These are phyloP conservation scores for Drosophila watanabei DNA, from an alignment of 1,140 invertebrate species.

Conservation along the genomic window DNA sequence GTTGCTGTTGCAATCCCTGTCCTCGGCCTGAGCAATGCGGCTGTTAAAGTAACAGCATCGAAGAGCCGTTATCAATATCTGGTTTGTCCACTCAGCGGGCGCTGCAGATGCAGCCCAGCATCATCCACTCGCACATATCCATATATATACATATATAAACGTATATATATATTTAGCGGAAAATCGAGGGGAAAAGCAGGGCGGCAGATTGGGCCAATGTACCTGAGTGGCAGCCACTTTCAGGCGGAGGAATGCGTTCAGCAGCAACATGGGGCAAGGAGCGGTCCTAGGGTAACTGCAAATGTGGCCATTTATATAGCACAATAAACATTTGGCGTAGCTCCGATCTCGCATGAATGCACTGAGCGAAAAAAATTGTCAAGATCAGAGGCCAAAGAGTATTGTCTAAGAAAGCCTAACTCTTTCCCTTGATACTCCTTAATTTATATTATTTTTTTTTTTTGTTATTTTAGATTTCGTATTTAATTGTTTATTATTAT, in stretches of 20 bases:
- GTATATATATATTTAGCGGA: conserved; percentile 29
- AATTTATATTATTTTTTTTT: not conserved
- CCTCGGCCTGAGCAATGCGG: conserved; percentile 68
- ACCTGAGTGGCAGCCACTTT: conserved; percentile 82
- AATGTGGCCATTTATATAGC: conserved; percentile 82
- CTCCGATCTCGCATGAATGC: conserved; percentile 64
- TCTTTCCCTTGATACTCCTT: not conserved
- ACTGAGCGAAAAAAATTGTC: conserved; percentile 11
- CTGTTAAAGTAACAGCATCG: conserved; percentile 80
- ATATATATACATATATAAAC: conserved; percentile 3
- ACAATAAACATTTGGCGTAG: conserved; percentile 83
- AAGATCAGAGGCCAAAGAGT: not conserved
- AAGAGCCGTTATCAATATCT: conserved; percentile 86
- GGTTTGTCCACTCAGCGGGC: conserved; percentile 83
- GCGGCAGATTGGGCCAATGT: conserved; percentile 83
- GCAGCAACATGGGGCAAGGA: conserved; percentile 43
- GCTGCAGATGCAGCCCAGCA: conserved; percentile 54
- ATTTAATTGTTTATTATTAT: not conserved
- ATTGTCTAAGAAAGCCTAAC: not conserved
- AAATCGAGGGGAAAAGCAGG: conserved; percentile 45
- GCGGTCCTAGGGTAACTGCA: conserved; percentile 76
- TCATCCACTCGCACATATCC: conserved; percentile 45
- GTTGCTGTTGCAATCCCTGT: conserved; percentile 50
- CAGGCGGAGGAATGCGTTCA: conserved; percentile 78
- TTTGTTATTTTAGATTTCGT: too few relatives aligned